Percentiles rank a stretch among this genome's conserved stretches.
phyloP scores from a whole-genome alignment of 1,140 invertebrate genomes.

The Diploscapter pachys region DNA sequence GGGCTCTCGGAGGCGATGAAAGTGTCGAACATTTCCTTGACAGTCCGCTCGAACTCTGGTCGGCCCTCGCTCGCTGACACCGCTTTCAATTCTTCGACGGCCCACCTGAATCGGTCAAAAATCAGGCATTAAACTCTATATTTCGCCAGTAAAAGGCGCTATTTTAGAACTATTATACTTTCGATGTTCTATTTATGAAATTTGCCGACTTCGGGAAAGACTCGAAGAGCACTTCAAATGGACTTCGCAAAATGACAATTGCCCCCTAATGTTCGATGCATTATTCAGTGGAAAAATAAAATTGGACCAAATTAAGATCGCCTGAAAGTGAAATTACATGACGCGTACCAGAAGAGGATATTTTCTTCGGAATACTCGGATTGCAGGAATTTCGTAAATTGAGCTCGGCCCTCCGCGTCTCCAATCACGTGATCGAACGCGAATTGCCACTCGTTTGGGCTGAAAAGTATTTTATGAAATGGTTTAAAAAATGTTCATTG shows the following conservation, averaged over 20 bases:
- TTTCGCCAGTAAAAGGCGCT: neutral
- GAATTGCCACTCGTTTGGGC: constrained; percentile 41
- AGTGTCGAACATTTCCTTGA: constrained; percentile 38
- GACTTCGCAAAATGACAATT: neutral
- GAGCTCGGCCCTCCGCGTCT: constrained; percentile 37
- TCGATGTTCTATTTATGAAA: constrained; percentile 1
- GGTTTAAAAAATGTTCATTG: no score
- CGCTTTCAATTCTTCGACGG: constrained; percentile 34
- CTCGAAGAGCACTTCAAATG: neutral
- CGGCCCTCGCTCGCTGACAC: constrained; percentile 19
- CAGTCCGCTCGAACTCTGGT: constrained; percentile 32
- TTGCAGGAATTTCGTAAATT: constrained; percentile 40
- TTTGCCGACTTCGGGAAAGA: neutral
- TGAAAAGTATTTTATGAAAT: constrained; percentile 16
- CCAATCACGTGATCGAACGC: constrained; percentile 40
- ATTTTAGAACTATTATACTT: constrained; percentile 5
- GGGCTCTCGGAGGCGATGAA: constrained; percentile 37
- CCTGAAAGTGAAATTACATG: neutral
- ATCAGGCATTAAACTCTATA: constrained; percentile 5
- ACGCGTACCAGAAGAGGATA: constrained; percentile 42
- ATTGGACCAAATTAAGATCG: constrained; percentile 2
- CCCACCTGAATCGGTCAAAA: constrained; percentile 34
- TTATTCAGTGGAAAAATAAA: neutral
- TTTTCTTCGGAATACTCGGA: constrained; percentile 42
- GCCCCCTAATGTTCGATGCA: neutral